Base-by-base conservation (phyloP, 2,888 invertebrate genomes). In the Hipparchia semele region DNA sequence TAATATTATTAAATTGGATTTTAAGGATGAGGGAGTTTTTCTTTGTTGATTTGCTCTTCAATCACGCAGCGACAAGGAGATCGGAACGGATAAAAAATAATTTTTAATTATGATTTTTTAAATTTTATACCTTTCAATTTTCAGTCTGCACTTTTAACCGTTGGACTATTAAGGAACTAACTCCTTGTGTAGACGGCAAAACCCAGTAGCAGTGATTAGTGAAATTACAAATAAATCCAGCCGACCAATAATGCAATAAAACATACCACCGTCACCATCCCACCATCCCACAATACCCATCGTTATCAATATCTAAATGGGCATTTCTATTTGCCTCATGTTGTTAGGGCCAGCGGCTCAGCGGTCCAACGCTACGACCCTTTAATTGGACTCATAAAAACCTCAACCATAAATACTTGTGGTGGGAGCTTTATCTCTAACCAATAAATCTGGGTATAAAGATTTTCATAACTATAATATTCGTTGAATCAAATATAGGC, bases 281-380 rank as follows among this genome's bases (percentile, higher is more conserved):
- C 62, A 68, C 56, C 45, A 9, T 9, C 49, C 33, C 67, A n/a
- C 33, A 49, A 56, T 46, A 3, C 23, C 65, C 65, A 62, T 68
- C 70, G 70, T 76, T 87, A 88, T 89, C 89, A 83, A 80, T 81
- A 87, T 87, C 87, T 87, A 85, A 90, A 89, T 84, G 86, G 84
- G 83, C 83, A 83, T 81, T 88, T 81, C 70, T 73, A 78, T 83
- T 84, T 86, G 86, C 86, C 72, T 66, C 75, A 23, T 7, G 45
- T 53, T 58, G 68, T 60, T 58, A 80, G 75, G 79, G 79, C 79
- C 82, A 81, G 80, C 6, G n/a, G 6, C 0, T 6, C 54, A 6
- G n/a, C 54, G 54, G 54, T 7, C 54, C 13, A 56, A 83, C 80
- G 79, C 84, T 82, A 85, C 83, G 80, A 80, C 77, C 80, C 75